Percentiles rank a stretch among this genome's conserved stretches.
These are phyloP conservation scores for Hapalemur alaotrensis DNA, from an alignment of 2,797 vertebrate genomes.

Conservation along the genomic window DNA sequence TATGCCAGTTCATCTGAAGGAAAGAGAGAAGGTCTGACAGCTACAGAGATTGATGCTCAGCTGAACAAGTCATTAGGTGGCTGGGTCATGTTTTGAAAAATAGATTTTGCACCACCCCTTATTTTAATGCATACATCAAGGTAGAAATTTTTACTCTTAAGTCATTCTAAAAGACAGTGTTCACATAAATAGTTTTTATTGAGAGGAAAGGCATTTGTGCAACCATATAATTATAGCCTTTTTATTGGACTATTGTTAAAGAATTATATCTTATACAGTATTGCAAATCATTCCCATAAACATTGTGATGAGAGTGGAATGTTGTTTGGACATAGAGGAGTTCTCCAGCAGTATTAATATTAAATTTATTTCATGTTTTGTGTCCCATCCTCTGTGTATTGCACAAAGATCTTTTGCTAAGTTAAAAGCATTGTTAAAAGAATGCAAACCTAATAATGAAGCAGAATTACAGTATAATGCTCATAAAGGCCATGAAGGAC, in stretches of 20 bases:
- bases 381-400: neutral
- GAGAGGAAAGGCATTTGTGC: neutral
- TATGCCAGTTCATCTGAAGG: slow-evolving; percentile 28
- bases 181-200: slow-evolving; percentile 49
- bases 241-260: slow-evolving; percentile 41
- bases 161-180: slow-evolving; percentile 24
- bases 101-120: neutral
- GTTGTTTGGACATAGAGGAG: neutral
- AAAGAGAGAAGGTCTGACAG: slow-evolving; percentile 16
- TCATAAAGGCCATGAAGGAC: slow-evolving; percentile 42
- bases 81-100: slow-evolving; percentile 26
- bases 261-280: neutral
- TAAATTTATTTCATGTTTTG: neutral
- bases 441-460: slow-evolving; percentile 43
- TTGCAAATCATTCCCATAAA: slow-evolving; percentile 59
- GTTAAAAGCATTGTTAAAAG: slow-evolving; percentile 58
- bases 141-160: slow-evolving; percentile 10
- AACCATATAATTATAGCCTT: neutral
- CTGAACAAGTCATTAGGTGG: neutral
- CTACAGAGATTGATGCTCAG: slow-evolving; percentile 1
- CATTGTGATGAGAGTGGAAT: neutral
- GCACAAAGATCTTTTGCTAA: slow-evolving; percentile 50
- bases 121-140: slow-evolving; percentile 21
- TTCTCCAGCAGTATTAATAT: slow-evolving; percentile 11
- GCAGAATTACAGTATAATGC: neutral